Evolutionary conservation across 2,113 vertebrate species (phyloP), one percentile per base, ranked within the genome.

Genomic region (Embiotoca jacksoni): DNA sequence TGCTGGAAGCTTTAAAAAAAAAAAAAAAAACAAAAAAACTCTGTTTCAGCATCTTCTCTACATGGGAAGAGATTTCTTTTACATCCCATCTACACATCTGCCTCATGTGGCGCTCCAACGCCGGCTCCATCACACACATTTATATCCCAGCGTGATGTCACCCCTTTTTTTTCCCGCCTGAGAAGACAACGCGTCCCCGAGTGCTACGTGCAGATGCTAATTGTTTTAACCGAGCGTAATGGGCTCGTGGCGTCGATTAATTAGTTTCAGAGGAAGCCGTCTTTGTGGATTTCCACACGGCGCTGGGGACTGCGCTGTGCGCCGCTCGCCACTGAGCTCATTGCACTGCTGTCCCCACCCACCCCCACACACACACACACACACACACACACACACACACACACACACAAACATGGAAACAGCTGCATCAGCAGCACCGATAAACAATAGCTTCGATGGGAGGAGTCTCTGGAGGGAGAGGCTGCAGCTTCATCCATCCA

Each of bases 181-280:
- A 85, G 78, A 87, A 78, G 87, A 84, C 87, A 82, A 79, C 52
- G 75, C 86, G 74, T 75, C 85, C 81, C 83, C 86, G 82, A 54
- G 23, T 74, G 68, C 88, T 75, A 82, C 75, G 88, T 80, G 81
- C 87, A 90, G 90, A 94, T 92, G 91, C 91, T 93, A 92, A 93
- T 92, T 93, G 93, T 92, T 94, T 93, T 90, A 94, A 91, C 89
- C 88, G 86, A 86, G 88, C 91, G 85, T 92, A 94, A 94, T 92
- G 90, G 90, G 89, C 90, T 92, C 77, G 88, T 93, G 90, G 90
- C 87, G 82, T 90, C 90, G 85, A 94, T 94, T 89, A 92, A 94
- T 94, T 93, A 91, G 86, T 91, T 90, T 91, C 90, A 84, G 84
- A 84, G 90, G 89, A 93, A 91, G 91, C 92, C 89, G 78, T 88